Evolutionary conservation across 1,140 invertebrate species (phyloP), one percentile per base, ranked within the genome.

Genomic region (Sinonovacula constricta): DNA sequence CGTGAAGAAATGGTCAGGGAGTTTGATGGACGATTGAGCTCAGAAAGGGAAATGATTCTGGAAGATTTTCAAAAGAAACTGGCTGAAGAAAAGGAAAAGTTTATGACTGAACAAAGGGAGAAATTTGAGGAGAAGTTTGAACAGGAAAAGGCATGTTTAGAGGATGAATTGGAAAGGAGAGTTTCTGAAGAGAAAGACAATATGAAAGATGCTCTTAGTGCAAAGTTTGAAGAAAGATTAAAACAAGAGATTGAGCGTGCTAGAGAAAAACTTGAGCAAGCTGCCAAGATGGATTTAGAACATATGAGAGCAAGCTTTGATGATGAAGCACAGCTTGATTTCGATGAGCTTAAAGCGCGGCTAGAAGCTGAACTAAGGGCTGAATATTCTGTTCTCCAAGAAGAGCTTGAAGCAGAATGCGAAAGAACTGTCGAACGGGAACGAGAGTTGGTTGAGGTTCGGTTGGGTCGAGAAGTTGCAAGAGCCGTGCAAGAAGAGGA

Each of bases 231-330:
- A 31, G 57, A 75, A 12, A 45, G 63, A 2, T 63, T 75, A 62
- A 75, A 66, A 45, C 18, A 28, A 39, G 71, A 75, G 39, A 54
- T 75, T 33, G 71, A 75, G 4, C 65, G 57, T 53, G 12, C 66
- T 24, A 65, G 49, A 30, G 71, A 75, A 5, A 75, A 66, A 33
- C 66, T 54, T 45, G 71, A 75, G 22, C 49, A 33, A n/a, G 71
- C 65, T 7, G 71, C 71, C 26, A 65, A 59, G 39, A 62, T 65
- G 36, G 71, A 75, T 53, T 75, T 75, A 65, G 71, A 75, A 39
- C 71, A 75, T 66, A 51, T 75, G 24, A 75, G 66, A 57, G 39
- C 45, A 36, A 77, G 69, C 39, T 68, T 77, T 77, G 74, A 77
- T 33, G 49, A 15, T 34, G 74, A 77, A 30, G 57, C 62, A 28